A percentile compares a stretch with the other conserved stretches of the same genome.
phyloP scores from a whole-genome alignment of 2,888 invertebrate species.

The Clostera curtula region DNA sequence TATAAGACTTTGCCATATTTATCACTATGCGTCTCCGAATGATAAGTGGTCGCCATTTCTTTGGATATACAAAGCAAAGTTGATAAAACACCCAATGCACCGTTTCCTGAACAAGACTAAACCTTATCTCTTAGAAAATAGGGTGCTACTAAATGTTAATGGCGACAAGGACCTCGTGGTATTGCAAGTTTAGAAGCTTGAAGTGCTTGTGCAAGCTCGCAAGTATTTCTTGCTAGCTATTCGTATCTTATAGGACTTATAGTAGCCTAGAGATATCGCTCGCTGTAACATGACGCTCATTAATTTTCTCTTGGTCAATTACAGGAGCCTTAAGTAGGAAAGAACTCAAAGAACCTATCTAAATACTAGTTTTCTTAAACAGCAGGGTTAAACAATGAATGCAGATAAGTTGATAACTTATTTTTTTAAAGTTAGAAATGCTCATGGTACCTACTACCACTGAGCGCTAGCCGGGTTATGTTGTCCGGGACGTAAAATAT shows the following conservation, averaged over 20 bases:
- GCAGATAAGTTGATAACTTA: no score
- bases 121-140: slow-evolving; percentile 4
- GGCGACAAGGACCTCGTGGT: slow-evolving; percentile 2
- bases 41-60: slow-evolving; percentile 36
- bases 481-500: no score
- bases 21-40: slow-evolving; percentile 22
- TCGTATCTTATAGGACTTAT: slow-evolving; percentile 8
- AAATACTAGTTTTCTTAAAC: no score
- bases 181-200: slow-evolving; percentile 12
- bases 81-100: background rate
- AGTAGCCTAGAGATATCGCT: background rate
- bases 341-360: no score
- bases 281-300: background rate
- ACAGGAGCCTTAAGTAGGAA: no score
- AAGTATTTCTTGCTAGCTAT: slow-evolving; percentile 19
- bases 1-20: slow-evolving; percentile 25
- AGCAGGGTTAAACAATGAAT: no score
- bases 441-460: no score
- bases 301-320: background rate
- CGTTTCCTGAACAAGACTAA: background rate
- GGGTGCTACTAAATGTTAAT: background rate
- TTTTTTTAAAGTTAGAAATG: no score
- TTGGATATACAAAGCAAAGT: slow-evolving; percentile 18
- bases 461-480: no score
- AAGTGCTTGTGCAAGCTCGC: slow-evolving; percentile 17